These are phyloP conservation scores for Notolepis coatsorum DNA, from an alignment of 2,797 vertebrate genomes.

Conservation along the genomic window DNA sequence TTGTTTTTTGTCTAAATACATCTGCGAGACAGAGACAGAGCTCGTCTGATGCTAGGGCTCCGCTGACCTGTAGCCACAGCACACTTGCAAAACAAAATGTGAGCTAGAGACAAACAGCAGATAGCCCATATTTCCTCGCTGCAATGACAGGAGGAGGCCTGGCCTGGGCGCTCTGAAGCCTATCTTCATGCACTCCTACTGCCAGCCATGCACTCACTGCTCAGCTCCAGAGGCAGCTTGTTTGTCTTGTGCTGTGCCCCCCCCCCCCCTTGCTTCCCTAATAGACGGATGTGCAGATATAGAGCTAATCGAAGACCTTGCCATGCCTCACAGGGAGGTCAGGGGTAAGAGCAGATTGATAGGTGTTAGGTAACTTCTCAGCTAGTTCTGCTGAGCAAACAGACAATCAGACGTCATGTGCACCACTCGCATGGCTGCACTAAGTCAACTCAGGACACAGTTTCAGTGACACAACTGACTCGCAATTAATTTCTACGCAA, in stretches of 20 bases:
- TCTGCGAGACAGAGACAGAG: slow-evolving; percentile 79
- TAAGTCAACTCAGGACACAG: too few species aligned
- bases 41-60: slow-evolving; percentile 62
- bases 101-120: slow-evolving; percentile 75
- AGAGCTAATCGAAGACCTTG: slow-evolving; percentile 63
- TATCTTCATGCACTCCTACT: too few species aligned
- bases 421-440: too few species aligned
- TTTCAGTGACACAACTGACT: too few species aligned
- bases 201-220: too few species aligned
- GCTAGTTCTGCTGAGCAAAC: slow-evolving; percentile 55
- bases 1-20: slow-evolving; percentile 81
- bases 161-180: slow-evolving; percentile 37
- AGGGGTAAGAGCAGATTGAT: slow-evolving; percentile 60
- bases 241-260: slow-evolving; percentile 46
- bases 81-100: slow-evolving; percentile 77
- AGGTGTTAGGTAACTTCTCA: slow-evolving; percentile 41
- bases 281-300: slow-evolving; percentile 45
- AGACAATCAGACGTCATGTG: too few species aligned
- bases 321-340: slow-evolving; percentile 53
- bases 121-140: slow-evolving; percentile 67
- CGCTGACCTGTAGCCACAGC: slow-evolving; percentile 74
- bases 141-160: slow-evolving; percentile 58
- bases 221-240: slow-evolving; percentile 1
- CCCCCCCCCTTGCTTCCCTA: too few species aligned
- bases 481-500: too few species aligned